Percentiles rank a stretch among this genome's conserved stretches.
Evolutionary conservation across 2,888 invertebrate genomes (phyloP).

Genomic region (Drosophila ustulata): DNA sequence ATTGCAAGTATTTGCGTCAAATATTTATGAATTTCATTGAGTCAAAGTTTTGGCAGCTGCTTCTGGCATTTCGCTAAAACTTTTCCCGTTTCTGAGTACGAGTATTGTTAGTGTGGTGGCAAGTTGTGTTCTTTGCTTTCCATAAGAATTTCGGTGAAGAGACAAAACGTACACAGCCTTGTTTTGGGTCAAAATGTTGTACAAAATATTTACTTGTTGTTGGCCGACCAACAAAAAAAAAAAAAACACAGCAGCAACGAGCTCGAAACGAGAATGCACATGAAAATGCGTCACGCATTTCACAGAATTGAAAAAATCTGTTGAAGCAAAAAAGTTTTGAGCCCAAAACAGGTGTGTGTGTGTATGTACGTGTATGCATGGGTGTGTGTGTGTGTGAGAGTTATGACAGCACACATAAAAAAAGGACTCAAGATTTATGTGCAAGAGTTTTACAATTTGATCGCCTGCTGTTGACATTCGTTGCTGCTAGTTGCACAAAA

Average conservation of each 20-base stretch:
- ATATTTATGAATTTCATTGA: slow-evolving; percentile 62
- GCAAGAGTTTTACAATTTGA: slow-evolving; percentile 78
- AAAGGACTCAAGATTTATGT: slow-evolving; percentile 71
- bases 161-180: slow-evolving; percentile 17
- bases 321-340: slow-evolving; percentile 31
- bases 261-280: slow-evolving; percentile 30
- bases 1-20: slow-evolving; percentile 30
- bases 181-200: slow-evolving; percentile 52
- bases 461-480: slow-evolving; percentile 76
- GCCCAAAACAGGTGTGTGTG: slow-evolving; percentile 47
- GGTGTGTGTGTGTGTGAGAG: slow-evolving; percentile 39
- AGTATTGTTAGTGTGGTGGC: slow-evolving; percentile 9
- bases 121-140: not conserved
- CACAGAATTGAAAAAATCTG: slow-evolving; percentile 13
- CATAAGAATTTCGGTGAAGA: slow-evolving; percentile 13
- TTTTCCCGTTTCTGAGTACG: slow-evolving; percentile 15
- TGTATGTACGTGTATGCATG: slow-evolving; percentile 31
- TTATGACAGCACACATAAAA: slow-evolving; percentile 65
- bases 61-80: slow-evolving; percentile 49
- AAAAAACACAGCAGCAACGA: slow-evolving; percentile 5
- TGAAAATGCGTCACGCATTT: slow-evolving; percentile 76
- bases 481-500: slow-evolving; percentile 60
- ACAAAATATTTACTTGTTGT: slow-evolving; percentile 59
- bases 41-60: slow-evolving; percentile 42
- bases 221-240: slow-evolving; percentile 35